Base-by-base conservation (phyloP, 2,113 vertebrate species). In the Nesospiza acunhae region DNA sequence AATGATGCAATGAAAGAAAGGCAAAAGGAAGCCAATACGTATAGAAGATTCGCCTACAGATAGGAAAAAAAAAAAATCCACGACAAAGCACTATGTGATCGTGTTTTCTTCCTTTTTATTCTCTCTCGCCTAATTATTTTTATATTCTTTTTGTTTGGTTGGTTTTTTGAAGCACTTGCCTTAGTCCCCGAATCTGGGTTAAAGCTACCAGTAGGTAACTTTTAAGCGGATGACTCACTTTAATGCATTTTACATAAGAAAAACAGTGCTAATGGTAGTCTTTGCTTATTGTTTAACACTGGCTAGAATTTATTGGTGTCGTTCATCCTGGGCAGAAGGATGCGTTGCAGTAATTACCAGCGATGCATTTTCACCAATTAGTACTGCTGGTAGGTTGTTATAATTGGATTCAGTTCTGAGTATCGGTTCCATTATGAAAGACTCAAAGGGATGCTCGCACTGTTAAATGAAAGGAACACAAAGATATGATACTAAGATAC, bases 171-270 rank as follows among this genome's bases (percentile, higher is more conserved):
- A 93, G 31, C 66, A 23, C 67, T 95, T 92, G 59, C 82, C 84
- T 96, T 93, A 82, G 83, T 93, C 79, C 69, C 77, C 63, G 90
- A 93, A 97, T 96, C 91, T 90, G 87, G 86, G 96, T 94, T 94
- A 90, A 84, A 95, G 92, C 94, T 95, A n/a, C 68, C 90, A 75
- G 82, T 84, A 92, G 94, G 93, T 94, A 96, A 96, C 89, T 92
- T 95, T 91, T 89, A 93, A 96, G 90, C 80, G 94, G 73, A 96
- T 97, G 96, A 96, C 91, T 97, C 96, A 95, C 95, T 97, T 95
- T 80, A 96, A 97, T 96, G 79, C 82, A 97, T 97, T 98, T 97
- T 97, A 96, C 89, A 81, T 97, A 97, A 97, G 96, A 95, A 96
- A 97, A 94, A 39, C 67, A 90, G 92, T 97, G 95, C 95, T 94